Percentiles rank a stretch among this genome's conserved stretches.
Evolutionary conservation across 2,888 invertebrate genomes (phyloP).

Genomic region (Strigamia crassipes): DNA sequence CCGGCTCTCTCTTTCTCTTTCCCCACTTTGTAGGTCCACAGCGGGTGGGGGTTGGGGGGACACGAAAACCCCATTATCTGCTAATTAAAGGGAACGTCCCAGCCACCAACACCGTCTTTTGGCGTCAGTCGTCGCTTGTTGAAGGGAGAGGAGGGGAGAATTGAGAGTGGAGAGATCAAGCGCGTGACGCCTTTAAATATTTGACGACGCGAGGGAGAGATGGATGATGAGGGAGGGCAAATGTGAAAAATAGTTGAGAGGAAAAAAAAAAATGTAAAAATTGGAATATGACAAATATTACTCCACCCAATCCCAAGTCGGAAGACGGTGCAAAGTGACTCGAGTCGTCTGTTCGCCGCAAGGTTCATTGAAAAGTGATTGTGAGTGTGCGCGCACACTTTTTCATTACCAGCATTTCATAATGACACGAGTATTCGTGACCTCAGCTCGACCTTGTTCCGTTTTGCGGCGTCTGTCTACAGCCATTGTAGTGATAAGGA

Average conservation of each 20-base stretch:
- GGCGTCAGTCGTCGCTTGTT: background rate
- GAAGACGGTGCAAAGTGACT: too few species aligned
- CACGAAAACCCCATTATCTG: constrained; percentile 23
- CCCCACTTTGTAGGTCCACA: background rate
- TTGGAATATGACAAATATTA: background rate
- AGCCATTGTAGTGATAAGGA: background rate
- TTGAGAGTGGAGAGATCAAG: background rate
- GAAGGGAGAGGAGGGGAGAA: constrained; percentile 10
- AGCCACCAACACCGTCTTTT: constrained; percentile 1
- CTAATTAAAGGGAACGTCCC: constrained; percentile 36
- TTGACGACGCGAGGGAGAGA: constrained; percentile 9
- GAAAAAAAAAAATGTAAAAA: background rate
- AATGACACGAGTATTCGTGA: background rate
- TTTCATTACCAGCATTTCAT: background rate
- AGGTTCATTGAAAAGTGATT: background rate
- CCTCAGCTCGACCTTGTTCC: background rate
- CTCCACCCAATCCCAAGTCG: background rate
- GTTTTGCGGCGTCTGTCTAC: background rate
- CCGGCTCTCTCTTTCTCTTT: too few species aligned
- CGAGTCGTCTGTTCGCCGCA: background rate
- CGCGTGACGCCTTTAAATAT: background rate
- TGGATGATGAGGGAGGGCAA: background rate
- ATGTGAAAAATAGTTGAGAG: background rate
- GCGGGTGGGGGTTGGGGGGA: background rate
- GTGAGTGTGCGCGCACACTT: background rate